Evolutionary conservation across 2,888 invertebrate genomes (phyloP).

Genomic region (Drosophila demipolita): DNA sequence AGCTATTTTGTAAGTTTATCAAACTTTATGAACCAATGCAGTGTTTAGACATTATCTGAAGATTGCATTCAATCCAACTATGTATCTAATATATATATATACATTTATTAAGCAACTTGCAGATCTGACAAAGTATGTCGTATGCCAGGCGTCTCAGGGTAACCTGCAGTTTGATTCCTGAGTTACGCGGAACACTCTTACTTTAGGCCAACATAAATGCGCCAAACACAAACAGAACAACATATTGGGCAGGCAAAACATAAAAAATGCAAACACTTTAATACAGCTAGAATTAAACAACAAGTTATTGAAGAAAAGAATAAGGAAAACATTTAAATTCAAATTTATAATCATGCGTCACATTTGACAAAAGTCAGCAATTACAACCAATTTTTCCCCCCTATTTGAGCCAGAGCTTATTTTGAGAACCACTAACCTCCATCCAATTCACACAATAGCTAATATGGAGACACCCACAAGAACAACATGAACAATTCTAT

Average conservation of each 20-base stretch:
- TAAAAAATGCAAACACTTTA: slow-evolving; percentile 37
- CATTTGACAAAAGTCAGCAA: slow-evolving; percentile 45
- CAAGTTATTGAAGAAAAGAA: slow-evolving; percentile 12
- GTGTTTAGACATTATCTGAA: slow-evolving; percentile 18
- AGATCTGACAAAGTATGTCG: slow-evolving; percentile 11
- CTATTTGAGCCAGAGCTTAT: slow-evolving; percentile 64
- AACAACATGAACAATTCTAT: slow-evolving; percentile 70
- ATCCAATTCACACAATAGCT: slow-evolving; percentile 52
- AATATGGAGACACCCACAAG: slow-evolving; percentile 38
- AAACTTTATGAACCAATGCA: slow-evolving; percentile 35
- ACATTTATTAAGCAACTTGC: slow-evolving; percentile 8
- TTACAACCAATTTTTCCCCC: slow-evolving; percentile 27
- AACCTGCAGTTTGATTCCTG: slow-evolving; percentile 50
- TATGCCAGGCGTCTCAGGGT: slow-evolving; percentile 25
- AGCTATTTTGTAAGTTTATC: slow-evolving; percentile 47
- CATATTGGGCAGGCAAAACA: slow-evolving; percentile 43
- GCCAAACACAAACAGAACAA: slow-evolving; percentile 54
- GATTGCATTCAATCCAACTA: slow-evolving; percentile 13
- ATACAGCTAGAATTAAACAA: slow-evolving; percentile 45
- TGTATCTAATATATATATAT: slow-evolving; percentile 2
- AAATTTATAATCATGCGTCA: slow-evolving; percentile 46
- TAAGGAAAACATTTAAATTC: slow-evolving; percentile 37
- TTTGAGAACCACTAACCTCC: slow-evolving; percentile 45
- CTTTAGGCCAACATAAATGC: slow-evolving; percentile 63
- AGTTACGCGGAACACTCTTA: slow-evolving; percentile 63